Evolutionary conservation across 2,888 invertebrate genomes (phyloP).

Genomic region (Ischnura elegans): DNA sequence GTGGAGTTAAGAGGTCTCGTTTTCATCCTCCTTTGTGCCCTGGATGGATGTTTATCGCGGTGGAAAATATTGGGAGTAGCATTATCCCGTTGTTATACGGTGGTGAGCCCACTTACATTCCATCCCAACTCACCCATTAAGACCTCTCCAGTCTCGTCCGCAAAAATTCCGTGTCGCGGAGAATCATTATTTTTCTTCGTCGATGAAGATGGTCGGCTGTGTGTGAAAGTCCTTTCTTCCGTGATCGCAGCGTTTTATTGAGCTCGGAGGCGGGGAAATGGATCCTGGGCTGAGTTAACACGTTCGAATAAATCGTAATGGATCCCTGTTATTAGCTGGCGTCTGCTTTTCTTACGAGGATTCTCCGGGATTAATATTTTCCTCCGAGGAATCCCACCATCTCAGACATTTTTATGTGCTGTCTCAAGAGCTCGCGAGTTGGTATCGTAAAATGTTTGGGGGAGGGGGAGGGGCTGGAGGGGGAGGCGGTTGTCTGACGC

Average conservation of each 20-base stretch:
- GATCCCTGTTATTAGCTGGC: not conserved
- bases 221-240: not conserved
- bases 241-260: not conserved
- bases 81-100: not conserved
- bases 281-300: not conserved
- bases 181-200: not conserved
- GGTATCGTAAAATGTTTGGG: not conserved
- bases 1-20: no score
- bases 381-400: not conserved
- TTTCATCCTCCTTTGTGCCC: not conserved
- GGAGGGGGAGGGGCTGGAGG: no score
- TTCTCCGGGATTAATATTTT: not conserved
- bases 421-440: not conserved
- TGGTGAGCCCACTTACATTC: not conserved
- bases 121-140: not conserved
- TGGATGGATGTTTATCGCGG: not conserved
- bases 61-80: conserved; percentile 31
- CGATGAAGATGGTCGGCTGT: not conserved
- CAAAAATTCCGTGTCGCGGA: conserved; percentile 8
- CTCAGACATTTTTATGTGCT: not conserved
- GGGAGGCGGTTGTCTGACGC: no score
- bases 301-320: not conserved
- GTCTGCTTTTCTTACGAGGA: not conserved
- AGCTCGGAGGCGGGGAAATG: not conserved
- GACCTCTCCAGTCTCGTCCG: not conserved